A percentile compares a stretch with the other conserved stretches of the same genome.
Evolutionary conservation across 2,888 invertebrate genomes (phyloP).

Genomic region (Cosmopolites sordidus): DNA sequence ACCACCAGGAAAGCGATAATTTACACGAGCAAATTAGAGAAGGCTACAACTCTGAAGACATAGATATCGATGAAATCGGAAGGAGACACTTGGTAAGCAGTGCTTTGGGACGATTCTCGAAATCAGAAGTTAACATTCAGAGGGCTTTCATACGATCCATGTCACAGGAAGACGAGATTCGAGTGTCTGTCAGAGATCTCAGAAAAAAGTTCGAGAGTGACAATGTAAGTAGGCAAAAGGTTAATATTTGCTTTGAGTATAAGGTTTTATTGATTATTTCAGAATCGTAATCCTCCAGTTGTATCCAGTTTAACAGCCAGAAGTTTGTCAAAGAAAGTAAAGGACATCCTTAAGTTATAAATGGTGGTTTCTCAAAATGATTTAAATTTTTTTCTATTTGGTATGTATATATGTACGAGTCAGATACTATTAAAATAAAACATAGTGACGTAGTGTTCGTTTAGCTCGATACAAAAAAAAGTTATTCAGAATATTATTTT

Average conservation of each 20-base stretch:
- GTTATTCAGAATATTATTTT: too few species aligned
- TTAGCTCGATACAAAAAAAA: too few species aligned
- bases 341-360: constrained; percentile 58
- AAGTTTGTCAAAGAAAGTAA: constrained; percentile 70
- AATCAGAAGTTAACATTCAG: constrained; percentile 28
- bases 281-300: constrained; percentile 28
- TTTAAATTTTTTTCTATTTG: too few species aligned
- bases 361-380: too few species aligned
- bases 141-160: constrained; percentile 5
- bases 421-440: too few species aligned
- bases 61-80: constrained; percentile 30
- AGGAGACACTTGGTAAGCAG: constrained; percentile 31
- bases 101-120: constrained; percentile 37
- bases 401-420: too few species aligned
- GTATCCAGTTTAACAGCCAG: constrained; percentile 76
- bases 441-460: too few species aligned
- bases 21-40: not conserved
- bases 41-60: constrained; percentile 17
- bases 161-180: constrained; percentile 20
- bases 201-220: constrained; percentile 38
- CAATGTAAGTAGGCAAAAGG: constrained; percentile 33
- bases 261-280: constrained; percentile 25
- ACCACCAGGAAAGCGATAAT: not conserved
- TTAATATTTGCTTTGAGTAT: not conserved
- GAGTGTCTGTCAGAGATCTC: constrained; percentile 39